A percentile compares a stretch with the other conserved stretches of the same genome.
Conservation (phyloP, 1,140 invertebrate genomes). For the Neodiprion fabricii region DNA sequence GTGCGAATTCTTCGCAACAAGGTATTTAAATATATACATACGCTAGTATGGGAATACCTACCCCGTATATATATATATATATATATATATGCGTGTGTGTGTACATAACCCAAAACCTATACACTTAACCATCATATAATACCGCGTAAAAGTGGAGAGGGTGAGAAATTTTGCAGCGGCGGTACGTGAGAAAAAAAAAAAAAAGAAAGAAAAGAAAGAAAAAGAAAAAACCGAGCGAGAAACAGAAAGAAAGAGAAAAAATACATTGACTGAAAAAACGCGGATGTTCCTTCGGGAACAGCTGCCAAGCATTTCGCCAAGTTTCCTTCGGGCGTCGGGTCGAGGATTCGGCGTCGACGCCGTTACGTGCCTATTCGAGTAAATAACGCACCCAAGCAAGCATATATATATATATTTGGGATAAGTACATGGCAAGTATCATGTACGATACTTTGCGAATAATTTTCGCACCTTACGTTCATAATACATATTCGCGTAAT, state of each 20-base stretch:
- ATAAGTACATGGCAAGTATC: too few species aligned
- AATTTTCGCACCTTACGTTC: too few species aligned
- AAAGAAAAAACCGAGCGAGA: slow-evolving; percentile 1
- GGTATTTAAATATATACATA: too few species aligned
- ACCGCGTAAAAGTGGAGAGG: background rate
- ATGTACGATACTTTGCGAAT: too few species aligned
- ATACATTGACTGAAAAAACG: background rate
- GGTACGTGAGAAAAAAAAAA: slow-evolving; percentile 11
- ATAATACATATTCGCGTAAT: too few species aligned
- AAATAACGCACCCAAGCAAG: too few species aligned
- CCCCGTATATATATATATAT: too few species aligned
- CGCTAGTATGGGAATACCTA: too few species aligned
- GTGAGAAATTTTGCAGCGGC: slow-evolving; percentile 8
- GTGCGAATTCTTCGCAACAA: background rate
- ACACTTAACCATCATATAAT: background rate
- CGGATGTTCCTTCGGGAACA: background rate
- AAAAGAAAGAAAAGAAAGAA: slow-evolving; percentile 13
- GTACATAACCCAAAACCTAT: slow-evolving; percentile 1
- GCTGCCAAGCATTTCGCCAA: slow-evolving; percentile 4
- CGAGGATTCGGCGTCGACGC: background rate
- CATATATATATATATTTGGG: too few species aligned
- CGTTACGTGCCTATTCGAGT: too few species aligned
- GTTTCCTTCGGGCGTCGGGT: background rate
- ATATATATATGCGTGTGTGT: too few species aligned
- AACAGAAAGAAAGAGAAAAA: slow-evolving; percentile 14